Conservation (phyloP, 2,113 vertebrate genomes). For the Vimba vimba region DNA sequence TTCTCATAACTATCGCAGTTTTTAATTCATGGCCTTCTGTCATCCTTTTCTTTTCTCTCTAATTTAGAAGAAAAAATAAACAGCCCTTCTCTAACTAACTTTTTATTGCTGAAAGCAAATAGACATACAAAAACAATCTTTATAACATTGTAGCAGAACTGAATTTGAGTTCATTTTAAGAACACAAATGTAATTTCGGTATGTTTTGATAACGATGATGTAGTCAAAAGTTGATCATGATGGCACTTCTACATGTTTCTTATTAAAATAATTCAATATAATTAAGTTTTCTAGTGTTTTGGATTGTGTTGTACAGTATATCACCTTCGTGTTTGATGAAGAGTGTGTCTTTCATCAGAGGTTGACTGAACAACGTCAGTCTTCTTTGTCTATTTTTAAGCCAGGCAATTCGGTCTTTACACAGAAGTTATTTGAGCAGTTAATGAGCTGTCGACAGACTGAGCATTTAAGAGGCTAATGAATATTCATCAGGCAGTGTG, state of each 20-base stretch:
- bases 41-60: slow-evolving; percentile 11
- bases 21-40: not conserved
- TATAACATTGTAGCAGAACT: not conserved
- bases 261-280: not conserved
- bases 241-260: not conserved
- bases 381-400: slow-evolving; percentile 36
- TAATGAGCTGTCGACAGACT: slow-evolving; percentile 28
- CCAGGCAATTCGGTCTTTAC: slow-evolving; percentile 31
- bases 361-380: slow-evolving; percentile 19
- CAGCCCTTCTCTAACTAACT: not conserved
- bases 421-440: slow-evolving; percentile 42
- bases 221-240: not conserved
- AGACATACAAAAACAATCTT: not conserved
- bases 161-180: not conserved
- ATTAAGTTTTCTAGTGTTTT: not conserved
- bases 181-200: not conserved
- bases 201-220: not conserved
- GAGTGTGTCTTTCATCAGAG: slow-evolving; percentile 40
- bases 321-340: not conserved
- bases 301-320: not conserved
- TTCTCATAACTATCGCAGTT: not conserved
- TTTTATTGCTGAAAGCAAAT: not conserved
- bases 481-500: slow-evolving; percentile 53
- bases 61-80: slow-evolving; percentile 42
- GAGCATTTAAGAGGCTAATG: slow-evolving; percentile 38